Evolutionary conservation across 92 coral and sea anemone genomes (phyloP).

Genomic region (Scolanthus callimorphus): DNA sequence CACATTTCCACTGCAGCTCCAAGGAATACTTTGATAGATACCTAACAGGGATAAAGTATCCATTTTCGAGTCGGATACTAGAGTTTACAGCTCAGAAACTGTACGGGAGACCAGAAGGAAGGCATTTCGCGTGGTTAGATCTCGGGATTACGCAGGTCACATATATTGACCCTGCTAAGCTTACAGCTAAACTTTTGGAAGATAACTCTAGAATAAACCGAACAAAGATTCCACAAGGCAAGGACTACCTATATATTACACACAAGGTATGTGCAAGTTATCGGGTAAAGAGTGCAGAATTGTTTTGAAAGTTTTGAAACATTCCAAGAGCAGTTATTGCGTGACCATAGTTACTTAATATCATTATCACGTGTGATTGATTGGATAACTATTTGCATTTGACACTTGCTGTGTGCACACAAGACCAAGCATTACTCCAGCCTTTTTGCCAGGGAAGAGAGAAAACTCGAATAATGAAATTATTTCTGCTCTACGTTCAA

Average conservation of each 20-base stretch:
- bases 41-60: constrained; percentile 38
- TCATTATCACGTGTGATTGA: too few species aligned
- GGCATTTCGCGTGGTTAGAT: constrained; percentile 74
- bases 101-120: constrained; percentile 72
- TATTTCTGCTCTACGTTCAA: too few species aligned
- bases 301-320: too few species aligned
- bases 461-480: too few species aligned
- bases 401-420: too few species aligned
- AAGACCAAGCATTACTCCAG: too few species aligned
- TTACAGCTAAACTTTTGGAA: constrained; percentile 38
- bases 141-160: constrained; percentile 60
- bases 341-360: too few species aligned
- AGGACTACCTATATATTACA: constrained; percentile 50
- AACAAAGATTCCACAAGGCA: constrained; percentile 31
- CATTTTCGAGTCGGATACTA: constrained; percentile 50
- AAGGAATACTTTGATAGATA: constrained; percentile 52
- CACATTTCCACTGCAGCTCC: constrained; percentile 73
- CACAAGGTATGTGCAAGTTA: constrained; percentile 66
- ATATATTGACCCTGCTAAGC: constrained; percentile 59
- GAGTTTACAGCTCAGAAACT: constrained; percentile 42
- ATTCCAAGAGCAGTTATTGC: too few species aligned
- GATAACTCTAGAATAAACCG: constrained; percentile 33
- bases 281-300: too few species aligned
- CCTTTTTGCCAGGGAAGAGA: too few species aligned
- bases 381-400: too few species aligned